Percentiles rank a stretch among this genome's conserved stretches.
These are phyloP conservation scores for Melanotaenia parkinsoni DNA, from an alignment of 2,797 vertebrate genomes.

Conservation along the genomic window DNA sequence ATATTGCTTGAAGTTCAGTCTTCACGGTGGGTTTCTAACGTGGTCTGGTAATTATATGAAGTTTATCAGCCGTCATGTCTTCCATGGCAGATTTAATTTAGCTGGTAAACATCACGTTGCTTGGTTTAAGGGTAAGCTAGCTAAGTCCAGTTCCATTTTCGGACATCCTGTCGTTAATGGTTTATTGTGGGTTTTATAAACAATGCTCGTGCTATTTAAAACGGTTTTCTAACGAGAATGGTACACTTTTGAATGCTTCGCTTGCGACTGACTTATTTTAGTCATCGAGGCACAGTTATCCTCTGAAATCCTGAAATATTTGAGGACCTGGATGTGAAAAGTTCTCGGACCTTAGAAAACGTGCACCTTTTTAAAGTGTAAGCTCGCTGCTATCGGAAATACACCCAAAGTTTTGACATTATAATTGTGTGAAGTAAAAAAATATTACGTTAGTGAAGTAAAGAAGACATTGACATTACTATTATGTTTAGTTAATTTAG, in stretches of 20 bases:
- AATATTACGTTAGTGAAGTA: too few relatives aligned
- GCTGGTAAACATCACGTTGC: rapidly evolving
- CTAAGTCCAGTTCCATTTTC: slow-evolving; percentile 20
- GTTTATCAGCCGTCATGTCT: not conserved
- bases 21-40: slow-evolving; percentile 22
- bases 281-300: too few relatives aligned
- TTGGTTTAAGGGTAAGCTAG: slow-evolving; percentile 3
- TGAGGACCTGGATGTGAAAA: too few relatives aligned
- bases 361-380: not conserved
- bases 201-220: too few relatives aligned
- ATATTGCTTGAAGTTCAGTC: not conserved
- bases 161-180: not conserved
- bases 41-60: rapidly evolving
- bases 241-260: not conserved
- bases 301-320: not conserved
- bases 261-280: not conserved
- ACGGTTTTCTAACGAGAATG: not conserved
- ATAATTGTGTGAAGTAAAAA: too few relatives aligned
- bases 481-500: too few relatives aligned
- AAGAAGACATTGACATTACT: too few relatives aligned
- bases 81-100: not conserved
- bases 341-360: not conserved
- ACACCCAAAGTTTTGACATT: not conserved
- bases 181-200: too few relatives aligned
- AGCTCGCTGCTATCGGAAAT: not conserved